A percentile compares a stretch with the other conserved stretches of the same genome.
phyloP scores from a whole-genome alignment of 1,140 invertebrate species.

The Eulimnadia texana region DNA sequence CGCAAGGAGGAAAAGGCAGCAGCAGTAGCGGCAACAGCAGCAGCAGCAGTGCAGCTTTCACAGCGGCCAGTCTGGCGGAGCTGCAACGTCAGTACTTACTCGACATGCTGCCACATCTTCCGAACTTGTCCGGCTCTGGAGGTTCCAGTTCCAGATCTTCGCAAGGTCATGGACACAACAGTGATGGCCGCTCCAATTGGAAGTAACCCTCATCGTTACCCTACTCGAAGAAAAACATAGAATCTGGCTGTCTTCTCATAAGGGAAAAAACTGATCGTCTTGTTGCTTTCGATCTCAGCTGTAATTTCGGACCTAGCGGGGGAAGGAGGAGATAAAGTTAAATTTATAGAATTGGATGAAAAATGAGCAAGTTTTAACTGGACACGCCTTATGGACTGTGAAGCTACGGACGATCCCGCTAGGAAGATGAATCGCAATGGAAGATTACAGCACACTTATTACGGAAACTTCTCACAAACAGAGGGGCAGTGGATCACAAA shows the following conservation, averaged over 20 bases:
- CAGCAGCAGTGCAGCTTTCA: constrained; percentile 20
- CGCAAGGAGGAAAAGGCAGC: constrained; percentile 33
- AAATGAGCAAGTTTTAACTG: too few relatives aligned
- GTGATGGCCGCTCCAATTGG: constrained; percentile 5
- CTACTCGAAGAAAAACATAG: neutral
- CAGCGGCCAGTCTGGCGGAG: constrained; percentile 49
- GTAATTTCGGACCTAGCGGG: neutral
- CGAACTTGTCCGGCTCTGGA: neutral
- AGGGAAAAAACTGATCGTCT: too few relatives aligned
- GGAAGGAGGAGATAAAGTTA: neutral
- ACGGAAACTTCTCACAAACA: too few relatives aligned
- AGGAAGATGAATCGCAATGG: too few relatives aligned
- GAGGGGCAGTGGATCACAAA: too few relatives aligned
- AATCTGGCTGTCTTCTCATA: too few relatives aligned
- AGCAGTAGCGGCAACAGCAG: constrained; percentile 22
- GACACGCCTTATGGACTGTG: too few relatives aligned
- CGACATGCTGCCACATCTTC: constrained; percentile 68
- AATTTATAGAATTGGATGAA: neutral
- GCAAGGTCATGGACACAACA: neutral
- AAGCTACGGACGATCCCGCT: too few relatives aligned
- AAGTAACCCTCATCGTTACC: neutral
- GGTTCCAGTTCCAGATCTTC: neutral
- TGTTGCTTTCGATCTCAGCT: neutral
- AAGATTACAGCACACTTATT: too few relatives aligned
- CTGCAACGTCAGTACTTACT: constrained; percentile 88